Conservation (phyloP, 1,140 invertebrate species). For the Drosophila trapezifrons region DNA sequence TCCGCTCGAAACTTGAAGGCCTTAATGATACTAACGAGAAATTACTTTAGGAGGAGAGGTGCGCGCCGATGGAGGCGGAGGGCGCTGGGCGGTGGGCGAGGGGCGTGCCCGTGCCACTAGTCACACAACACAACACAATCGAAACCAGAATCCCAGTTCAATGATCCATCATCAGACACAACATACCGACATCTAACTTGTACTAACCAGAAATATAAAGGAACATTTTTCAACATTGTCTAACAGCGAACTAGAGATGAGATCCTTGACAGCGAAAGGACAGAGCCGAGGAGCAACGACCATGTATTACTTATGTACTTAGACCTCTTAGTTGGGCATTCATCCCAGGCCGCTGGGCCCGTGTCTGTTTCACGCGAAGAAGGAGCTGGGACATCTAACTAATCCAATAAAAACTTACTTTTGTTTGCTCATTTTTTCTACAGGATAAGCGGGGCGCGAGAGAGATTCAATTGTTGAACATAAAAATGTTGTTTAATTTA, state of each 20-base stretch:
- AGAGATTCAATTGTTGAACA: constrained; percentile 62
- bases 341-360: constrained; percentile 2
- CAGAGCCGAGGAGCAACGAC: constrained; percentile 40
- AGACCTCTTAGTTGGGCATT: constrained; percentile 26
- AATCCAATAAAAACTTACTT: constrained; percentile 31
- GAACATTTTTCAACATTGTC: constrained; percentile 52
- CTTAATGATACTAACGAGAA: constrained; percentile 76
- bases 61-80: constrained; percentile 37
- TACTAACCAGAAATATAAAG: constrained; percentile 51
- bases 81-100: constrained; percentile 12
- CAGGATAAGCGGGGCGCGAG: constrained; percentile 21
- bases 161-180: constrained; percentile 48
- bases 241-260: constrained; percentile 35
- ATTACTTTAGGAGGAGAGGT: constrained; percentile 61
- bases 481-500: constrained; percentile 75
- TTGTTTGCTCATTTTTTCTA: constrained; percentile 70
- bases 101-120: constrained; percentile 58
- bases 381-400: constrained; percentile 40
- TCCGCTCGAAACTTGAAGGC: constrained; percentile 76
- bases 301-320: constrained; percentile 76
- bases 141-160: constrained; percentile 64
- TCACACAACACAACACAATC: constrained; percentile 55
- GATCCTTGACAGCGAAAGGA: constrained; percentile 2
- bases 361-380: constrained; percentile 32
- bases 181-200: constrained; percentile 38